A percentile compares a stretch with the other conserved stretches of the same genome.
phyloP scores from a whole-genome alignment of 2,797 vertebrate genomes.

The Florisuga fusca region DNA sequence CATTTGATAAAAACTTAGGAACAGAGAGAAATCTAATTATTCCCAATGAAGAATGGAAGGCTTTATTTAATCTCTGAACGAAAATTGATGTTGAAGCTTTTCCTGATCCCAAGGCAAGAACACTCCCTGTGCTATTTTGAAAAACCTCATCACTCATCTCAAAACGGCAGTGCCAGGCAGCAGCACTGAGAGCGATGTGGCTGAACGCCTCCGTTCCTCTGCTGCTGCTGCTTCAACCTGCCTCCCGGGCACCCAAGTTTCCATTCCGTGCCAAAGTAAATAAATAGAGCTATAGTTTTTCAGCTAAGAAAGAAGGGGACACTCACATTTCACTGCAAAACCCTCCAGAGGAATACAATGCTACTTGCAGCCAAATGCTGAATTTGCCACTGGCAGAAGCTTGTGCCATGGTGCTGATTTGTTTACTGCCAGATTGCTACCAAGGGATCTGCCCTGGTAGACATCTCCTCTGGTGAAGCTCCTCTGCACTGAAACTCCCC shows the following conservation, averaged over 20 bases:
- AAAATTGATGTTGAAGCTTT: slow-evolving; percentile 13
- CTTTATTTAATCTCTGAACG: neutral
- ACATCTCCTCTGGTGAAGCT: neutral
- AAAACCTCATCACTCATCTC: neutral
- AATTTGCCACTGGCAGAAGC: neutral
- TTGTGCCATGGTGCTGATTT: accelerated
- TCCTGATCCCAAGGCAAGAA: slow-evolving; percentile 21
- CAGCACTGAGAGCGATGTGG: neutral
- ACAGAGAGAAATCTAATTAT: slow-evolving; percentile 30
- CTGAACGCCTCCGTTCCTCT: neutral
- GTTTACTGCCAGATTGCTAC: neutral
- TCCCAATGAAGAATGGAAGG: neutral
- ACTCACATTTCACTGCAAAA: neutral
- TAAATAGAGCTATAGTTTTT: neutral
- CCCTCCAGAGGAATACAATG: neutral
- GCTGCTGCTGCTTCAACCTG: neutral
- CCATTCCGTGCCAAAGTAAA: neutral
- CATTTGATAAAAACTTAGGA: neutral
- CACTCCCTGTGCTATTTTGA: neutral
- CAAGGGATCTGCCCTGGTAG: neutral
- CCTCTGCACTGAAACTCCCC: neutral
- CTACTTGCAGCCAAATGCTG: neutral
- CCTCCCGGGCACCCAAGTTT: neutral
- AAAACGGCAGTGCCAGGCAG: neutral
- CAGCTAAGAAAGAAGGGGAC: neutral